These are phyloP conservation scores for Spea bombifrons DNA, from an alignment of 2,113 vertebrate species.

Conservation along the genomic window DNA sequence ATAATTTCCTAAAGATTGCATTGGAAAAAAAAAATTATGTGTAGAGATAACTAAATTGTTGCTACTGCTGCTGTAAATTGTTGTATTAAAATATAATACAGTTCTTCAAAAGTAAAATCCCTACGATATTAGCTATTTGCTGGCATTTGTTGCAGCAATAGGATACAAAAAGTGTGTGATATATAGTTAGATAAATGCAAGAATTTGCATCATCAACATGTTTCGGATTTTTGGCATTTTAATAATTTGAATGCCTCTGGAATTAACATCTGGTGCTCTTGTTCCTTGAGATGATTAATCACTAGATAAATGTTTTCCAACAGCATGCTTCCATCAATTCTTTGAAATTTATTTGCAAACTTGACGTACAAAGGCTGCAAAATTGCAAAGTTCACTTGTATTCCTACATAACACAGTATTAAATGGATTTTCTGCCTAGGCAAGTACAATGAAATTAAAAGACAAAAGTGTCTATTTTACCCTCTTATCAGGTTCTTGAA, in stretches of 20 bases:
- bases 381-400: not conserved
- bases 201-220: slow-evolving; percentile 1
- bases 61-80: too few relatives aligned
- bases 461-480: not conserved
- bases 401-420: not conserved
- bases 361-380: not conserved
- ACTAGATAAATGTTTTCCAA: not conserved
- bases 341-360: not conserved
- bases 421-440: not conserved
- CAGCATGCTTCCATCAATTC: slow-evolving; percentile 2
- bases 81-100: too few relatives aligned
- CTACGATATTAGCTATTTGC: not conserved
- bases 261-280: not conserved
- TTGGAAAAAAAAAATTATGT: too few relatives aligned
- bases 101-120: not conserved
- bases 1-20: too few relatives aligned
- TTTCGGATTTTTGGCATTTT: not conserved
- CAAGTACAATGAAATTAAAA: not conserved
- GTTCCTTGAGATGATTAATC: not conserved
- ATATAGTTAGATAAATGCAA: not conserved
- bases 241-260: slow-evolving; percentile 3
- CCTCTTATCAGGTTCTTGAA: not conserved
- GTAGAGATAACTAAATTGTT: too few relatives aligned
- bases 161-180: not conserved
- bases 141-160: not conserved